phyloP scores from a whole-genome alignment of 2,797 vertebrate species.

The Natrix natrix region DNA sequence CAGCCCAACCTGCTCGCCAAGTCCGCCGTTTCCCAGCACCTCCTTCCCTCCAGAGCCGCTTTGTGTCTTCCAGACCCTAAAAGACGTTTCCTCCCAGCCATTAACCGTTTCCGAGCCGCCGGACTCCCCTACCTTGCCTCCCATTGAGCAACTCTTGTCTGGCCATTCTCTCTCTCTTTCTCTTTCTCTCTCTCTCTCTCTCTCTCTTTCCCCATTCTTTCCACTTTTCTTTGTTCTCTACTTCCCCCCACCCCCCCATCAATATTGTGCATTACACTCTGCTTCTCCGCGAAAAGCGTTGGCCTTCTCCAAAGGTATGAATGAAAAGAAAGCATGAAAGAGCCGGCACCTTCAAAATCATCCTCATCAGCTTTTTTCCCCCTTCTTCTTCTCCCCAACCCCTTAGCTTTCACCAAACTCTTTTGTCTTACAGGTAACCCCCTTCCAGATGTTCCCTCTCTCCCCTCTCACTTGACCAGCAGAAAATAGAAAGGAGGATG shows the following conservation, averaged over 20 bases:
- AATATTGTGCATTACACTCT: background rate
- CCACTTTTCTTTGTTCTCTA: constrained; percentile 21
- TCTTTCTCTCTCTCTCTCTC: background rate
- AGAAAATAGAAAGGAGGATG: constrained; percentile 21
- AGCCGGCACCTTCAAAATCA: background rate
- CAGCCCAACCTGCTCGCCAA: background rate
- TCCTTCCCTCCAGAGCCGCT: constrained; percentile 27
- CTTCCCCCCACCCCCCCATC: background rate
- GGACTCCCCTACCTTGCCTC: constrained; percentile 3
- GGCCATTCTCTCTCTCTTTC: background rate
- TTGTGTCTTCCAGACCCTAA: constrained; percentile 42
- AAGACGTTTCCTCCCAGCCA: background rate
- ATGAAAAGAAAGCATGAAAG: background rate
- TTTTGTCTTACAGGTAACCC: constrained; percentile 56
- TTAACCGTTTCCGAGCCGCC: constrained; percentile 4
- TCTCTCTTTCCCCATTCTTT: background rate
- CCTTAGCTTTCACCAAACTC: constrained; percentile 41
- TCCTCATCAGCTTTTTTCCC: background rate
- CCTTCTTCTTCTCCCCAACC: constrained; percentile 28
- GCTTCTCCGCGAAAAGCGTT: background rate
- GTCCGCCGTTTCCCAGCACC: background rate
- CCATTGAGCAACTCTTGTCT: background rate
- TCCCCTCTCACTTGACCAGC: background rate
- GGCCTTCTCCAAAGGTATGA: background rate
- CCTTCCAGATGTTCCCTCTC: background rate